These are phyloP conservation scores for Hippopotamyrus pictus DNA, from an alignment of 2,797 vertebrate genomes.

Conservation along the genomic window DNA sequence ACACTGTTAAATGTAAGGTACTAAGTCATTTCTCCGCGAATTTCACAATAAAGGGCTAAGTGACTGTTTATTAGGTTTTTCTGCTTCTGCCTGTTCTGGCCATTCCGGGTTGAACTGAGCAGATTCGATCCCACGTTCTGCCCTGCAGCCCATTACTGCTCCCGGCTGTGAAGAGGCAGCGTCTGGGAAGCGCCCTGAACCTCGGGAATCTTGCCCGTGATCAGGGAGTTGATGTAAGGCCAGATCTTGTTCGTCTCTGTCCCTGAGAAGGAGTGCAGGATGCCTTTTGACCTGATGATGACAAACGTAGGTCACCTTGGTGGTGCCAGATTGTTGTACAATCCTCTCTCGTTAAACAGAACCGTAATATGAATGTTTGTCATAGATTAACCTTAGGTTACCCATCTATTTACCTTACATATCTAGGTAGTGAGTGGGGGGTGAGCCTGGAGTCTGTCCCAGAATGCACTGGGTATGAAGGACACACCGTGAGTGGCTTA, in stretches of 20 bases:
- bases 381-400: background rate
- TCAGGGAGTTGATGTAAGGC: constrained; percentile 84
- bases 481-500: background rate
- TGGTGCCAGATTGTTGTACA: background rate
- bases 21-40: background rate
- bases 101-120: background rate
- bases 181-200: constrained; percentile 49
- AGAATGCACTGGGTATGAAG: background rate
- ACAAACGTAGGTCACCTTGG: background rate
- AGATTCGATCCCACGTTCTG: background rate
- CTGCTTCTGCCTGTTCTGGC: background rate
- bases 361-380: background rate
- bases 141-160: constrained; percentile 36
- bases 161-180: constrained; percentile 34
- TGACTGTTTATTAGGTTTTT: background rate
- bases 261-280: constrained; percentile 87
- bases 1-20: background rate
- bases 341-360: background rate
- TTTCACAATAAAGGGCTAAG: background rate
- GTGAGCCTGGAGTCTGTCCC: background rate
- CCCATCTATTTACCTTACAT: background rate
- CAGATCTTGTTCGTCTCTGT: constrained; percentile 93
- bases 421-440: background rate
- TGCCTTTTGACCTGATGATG: constrained; percentile 72
- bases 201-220: constrained; percentile 73